Percentiles rank a stretch among this genome's conserved stretches.
These are phyloP conservation scores for Callorhinus ursinus DNA, from an alignment of 2,113 vertebrate species.

Conservation along the genomic window DNA sequence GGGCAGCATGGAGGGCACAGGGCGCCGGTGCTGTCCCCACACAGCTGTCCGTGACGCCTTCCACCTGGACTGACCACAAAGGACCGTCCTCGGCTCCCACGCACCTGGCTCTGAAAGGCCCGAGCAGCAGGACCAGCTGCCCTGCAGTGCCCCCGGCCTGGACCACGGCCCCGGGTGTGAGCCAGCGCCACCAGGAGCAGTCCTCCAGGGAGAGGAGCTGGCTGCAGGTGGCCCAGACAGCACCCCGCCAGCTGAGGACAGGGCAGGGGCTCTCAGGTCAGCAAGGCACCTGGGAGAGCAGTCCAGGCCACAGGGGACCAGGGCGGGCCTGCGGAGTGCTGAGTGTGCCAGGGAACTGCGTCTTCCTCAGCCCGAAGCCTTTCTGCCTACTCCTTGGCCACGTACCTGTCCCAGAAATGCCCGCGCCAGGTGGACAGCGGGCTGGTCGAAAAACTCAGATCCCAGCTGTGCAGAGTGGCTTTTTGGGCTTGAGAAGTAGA, in stretches of 20 bases:
- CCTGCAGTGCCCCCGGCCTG: neutral
- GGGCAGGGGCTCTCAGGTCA: neutral
- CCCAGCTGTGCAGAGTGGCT: constrained; percentile 78
- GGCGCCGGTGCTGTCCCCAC: neutral
- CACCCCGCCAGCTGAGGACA: neutral
- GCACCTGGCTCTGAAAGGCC: neutral
- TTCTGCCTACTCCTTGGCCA: no score
- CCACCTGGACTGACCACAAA: neutral
- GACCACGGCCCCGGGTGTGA: neutral
- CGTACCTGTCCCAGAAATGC: constrained; percentile 95
- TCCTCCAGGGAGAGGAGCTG: neutral
- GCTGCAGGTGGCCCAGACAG: neutral
- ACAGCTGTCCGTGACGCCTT: neutral
- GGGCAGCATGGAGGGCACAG: neutral
- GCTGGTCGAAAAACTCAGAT: constrained; percentile 90
- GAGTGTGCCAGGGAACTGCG: rapidly evolving
- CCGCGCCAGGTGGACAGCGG: constrained; percentile 91
- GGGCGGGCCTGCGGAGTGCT: neutral
- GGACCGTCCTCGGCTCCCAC: neutral
- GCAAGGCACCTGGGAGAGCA: no score
- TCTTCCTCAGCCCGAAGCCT: neutral
- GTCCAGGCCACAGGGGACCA: neutral
- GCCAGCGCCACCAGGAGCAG: neutral
- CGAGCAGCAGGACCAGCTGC: neutral
- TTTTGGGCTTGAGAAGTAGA: constrained; percentile 84